Base-by-base conservation (phyloP, 2,888 invertebrate species). In the Eretmocerus hayati region DNA sequence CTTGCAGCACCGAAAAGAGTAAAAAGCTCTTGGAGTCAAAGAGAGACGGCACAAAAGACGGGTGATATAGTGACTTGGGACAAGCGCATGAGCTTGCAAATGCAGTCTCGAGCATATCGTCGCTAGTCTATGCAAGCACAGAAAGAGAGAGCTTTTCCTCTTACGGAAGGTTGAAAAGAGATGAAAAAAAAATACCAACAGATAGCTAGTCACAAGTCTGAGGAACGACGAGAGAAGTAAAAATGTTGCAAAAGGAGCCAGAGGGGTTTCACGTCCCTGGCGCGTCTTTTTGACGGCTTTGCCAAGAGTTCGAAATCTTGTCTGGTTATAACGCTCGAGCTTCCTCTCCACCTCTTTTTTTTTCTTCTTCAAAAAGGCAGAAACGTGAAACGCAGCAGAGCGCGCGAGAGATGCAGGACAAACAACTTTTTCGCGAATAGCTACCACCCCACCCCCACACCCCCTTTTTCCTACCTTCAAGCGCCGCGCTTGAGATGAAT, bases 391-490 rank as follows among this genome's bases (percentile, higher is more conserved):
- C n/a, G n/a, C n/a, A n/a, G n/a, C n/a, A n/a, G n/a, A n/a, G n/a
- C n/a, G 40, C 21, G 40, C 33, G 21, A 22, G 56, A 60, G 60
- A 61, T 61, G 61, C 64, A 62, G 64, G 67, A 64, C 66, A 66
- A 67, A 67, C 69, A 66, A 69, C 66, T 68, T 66, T 63, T 64
- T 67, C 63, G 61, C 62, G 60, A n/a, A n/a, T n/a, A n/a, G n/a
- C n/a, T n/a, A n/a, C n/a, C n/a, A n/a, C n/a, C n/a, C n/a, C n/a
- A n/a, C n/a, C n/a, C n/a, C n/a, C n/a, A n/a, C n/a, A n/a, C n/a
- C n/a, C n/a, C n/a, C n/a, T n/a, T n/a, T n/a, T n/a, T n/a, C n/a
- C 61, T 61, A 56, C 61, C 57, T 58, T 57, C 56, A n/a, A n/a
- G n/a, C 32, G 22, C 16, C 35, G 21, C 46, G 40, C 61, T n/a